Base-by-base conservation (phyloP, 2,113 vertebrate genomes). In the Peucedramus taeniatus region DNA sequence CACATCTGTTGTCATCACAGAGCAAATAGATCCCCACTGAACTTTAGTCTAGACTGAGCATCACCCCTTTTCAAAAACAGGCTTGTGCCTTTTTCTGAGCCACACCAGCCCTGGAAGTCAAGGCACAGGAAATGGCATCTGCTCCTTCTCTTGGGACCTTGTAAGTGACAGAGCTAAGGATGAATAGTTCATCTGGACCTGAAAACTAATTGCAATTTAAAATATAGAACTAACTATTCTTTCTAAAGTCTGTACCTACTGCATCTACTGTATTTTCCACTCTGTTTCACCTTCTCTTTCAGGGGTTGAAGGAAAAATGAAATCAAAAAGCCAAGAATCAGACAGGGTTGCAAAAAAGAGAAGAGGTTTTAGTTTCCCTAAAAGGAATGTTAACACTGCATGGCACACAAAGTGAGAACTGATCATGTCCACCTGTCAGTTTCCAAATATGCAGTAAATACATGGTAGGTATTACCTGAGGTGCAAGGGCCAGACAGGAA, bases 341-440 rank as follows among this genome's bases (percentile, higher is more conserved):
- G 39, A 30, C 3, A 39, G 2, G 50, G 12, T 1, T 37, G 16
- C 9, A 64, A 17, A 65, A 74, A 71, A 12, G 5, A 14, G 11
- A n/a, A 76, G 59, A 65, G 4, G 6, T 27, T 79, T 69, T 33
- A 10, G 8, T 3, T 92, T 92, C 20, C 27, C 39, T 45, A 14
- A 81, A 83, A 66, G 1, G 1, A 83, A 23, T 10, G 14, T 31
- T 60, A 56, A 44, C 24, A 11, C 8, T 50, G 7, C 15, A 44
- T 2, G 4, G 7, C 30, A 53, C 21, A 60, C 17, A 27, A 47
- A 12, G 15, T 17, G 49, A 63, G 27, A 31, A 33, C 8, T 30
- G 39, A 20, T 15, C 42, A 61, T 10, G 6, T 10, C 10, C 33
- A 50, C 31, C 15, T 44, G 15, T 1, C 0, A 2, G 6, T n/a